Evolutionary conservation across 2,888 invertebrate genomes (phyloP).

Genomic region (Sinodicranocentrus sp.): DNA sequence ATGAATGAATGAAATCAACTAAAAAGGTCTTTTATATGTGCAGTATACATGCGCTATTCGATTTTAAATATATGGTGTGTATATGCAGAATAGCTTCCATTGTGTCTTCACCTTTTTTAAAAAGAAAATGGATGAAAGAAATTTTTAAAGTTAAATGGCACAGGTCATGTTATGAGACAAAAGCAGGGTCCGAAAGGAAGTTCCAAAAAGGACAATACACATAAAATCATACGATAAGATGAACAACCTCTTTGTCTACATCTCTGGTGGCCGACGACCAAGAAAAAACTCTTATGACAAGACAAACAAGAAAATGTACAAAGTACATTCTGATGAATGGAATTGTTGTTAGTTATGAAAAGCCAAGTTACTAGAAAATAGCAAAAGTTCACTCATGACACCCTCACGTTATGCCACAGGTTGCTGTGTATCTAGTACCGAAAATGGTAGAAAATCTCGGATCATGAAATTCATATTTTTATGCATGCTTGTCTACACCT

Average conservation of each 20-base stretch:
- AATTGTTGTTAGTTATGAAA: too few species aligned
- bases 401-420: constrained; percentile 54
- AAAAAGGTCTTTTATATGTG: neutral
- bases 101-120: constrained; percentile 1
- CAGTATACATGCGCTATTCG: neutral
- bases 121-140: constrained; percentile 26
- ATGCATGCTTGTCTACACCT: constrained; percentile 46
- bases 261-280: neutral
- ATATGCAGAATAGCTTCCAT: too few species aligned
- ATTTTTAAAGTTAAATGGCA: constrained; percentile 51
- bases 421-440: too few species aligned
- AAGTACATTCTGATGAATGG: neutral
- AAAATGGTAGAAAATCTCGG: constrained; percentile 10
- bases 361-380: constrained; percentile 45
- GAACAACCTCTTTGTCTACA: constrained; percentile 17
- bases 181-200: constrained; percentile 26
- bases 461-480: constrained; percentile 20
- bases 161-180: constrained; percentile 33
- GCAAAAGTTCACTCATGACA: constrained; percentile 46
- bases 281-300: constrained; percentile 29
- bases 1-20: constrained; percentile 41
- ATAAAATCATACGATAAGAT: neutral
- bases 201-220: constrained; percentile 6
- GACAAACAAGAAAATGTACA: constrained; percentile 19
- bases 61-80: neutral